phyloP scores from a whole-genome alignment of 1,140 invertebrate genomes.

The Phenacoccus solenopsis region DNA sequence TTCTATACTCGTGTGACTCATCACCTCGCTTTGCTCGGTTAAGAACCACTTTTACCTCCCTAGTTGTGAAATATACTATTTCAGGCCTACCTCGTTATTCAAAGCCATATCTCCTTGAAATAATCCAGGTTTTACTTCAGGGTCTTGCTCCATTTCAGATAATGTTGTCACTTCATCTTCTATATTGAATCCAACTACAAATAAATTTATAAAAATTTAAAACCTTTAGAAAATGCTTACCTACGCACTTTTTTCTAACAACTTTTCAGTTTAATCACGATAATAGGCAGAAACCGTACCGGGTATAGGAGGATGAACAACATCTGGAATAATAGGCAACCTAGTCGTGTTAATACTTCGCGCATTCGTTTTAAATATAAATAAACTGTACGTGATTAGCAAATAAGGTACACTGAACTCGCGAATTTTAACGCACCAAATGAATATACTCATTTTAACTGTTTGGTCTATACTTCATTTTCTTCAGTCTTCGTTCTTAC shows the following conservation, averaged over 20 bases:
- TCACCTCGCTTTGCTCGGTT: background rate
- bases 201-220: background rate
- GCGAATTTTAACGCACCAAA: too few relatives aligned
- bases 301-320: slow-evolving; percentile 1
- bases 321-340: background rate
- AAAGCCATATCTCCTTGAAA: slow-evolving; percentile 56
- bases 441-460: background rate
- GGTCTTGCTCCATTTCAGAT: slow-evolving; percentile 36
- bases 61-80: too few relatives aligned
- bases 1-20: too few relatives aligned
- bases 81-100: slow-evolving; percentile 34
- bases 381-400: background rate
- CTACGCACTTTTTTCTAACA: background rate
- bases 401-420: background rate
- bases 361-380: background rate
- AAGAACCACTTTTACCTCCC: too few relatives aligned
- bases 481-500: background rate
- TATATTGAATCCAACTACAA: background rate
- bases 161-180: slow-evolving; percentile 22
- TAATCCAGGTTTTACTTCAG: slow-evolving; percentile 49
- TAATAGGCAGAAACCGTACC: too few relatives aligned
- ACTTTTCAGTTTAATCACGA: background rate
- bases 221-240: background rate
- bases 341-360: background rate
- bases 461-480: background rate